These are phyloP conservation scores for Ochotona princeps DNA, from an alignment of 2,113 vertebrate genomes.

Conservation along the genomic window DNA sequence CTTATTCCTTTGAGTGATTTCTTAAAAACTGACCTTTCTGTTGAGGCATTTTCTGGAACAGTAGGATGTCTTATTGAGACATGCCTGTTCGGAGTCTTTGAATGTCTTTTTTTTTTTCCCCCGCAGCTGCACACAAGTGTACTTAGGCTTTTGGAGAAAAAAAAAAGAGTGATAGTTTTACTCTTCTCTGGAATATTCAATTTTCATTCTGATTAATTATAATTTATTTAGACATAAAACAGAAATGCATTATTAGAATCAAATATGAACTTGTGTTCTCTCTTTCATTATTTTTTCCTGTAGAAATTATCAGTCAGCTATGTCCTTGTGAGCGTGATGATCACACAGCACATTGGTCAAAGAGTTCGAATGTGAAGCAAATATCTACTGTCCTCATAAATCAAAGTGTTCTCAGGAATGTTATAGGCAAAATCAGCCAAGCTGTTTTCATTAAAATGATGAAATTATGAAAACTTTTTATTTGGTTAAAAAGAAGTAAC, in stretches of 20 bases:
- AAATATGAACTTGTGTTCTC: constrained; percentile 29
- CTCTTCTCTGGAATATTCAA: background rate
- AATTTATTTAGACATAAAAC: constrained; percentile 48
- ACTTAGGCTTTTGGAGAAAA: constrained; percentile 34
- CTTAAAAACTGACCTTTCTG: constrained; percentile 61
- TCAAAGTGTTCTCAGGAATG: background rate
- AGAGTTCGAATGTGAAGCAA: constrained; percentile 3
- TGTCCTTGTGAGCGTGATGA: background rate
- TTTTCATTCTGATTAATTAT: constrained; percentile 43
- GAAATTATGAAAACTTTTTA: background rate
- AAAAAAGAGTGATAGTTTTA: constrained; percentile 20
- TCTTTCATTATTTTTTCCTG: background rate
- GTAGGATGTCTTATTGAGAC: constrained; percentile 54
- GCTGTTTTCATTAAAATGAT: constrained; percentile 14
- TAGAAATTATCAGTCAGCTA: background rate
- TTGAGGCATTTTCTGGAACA: constrained; percentile 63
- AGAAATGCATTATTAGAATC: constrained; percentile 19
- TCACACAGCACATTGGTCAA: background rate
- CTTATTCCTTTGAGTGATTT: background rate
- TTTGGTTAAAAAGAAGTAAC: background rate
- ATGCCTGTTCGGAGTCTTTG: constrained; percentile 55
- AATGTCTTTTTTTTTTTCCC: background rate
- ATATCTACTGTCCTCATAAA: background rate
- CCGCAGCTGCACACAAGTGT: constrained; percentile 45
- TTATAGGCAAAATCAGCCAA: background rate